These are phyloP conservation scores for Nomada ferruginata DNA, from an alignment of 2,888 invertebrate genomes.

Conservation along the genomic window DNA sequence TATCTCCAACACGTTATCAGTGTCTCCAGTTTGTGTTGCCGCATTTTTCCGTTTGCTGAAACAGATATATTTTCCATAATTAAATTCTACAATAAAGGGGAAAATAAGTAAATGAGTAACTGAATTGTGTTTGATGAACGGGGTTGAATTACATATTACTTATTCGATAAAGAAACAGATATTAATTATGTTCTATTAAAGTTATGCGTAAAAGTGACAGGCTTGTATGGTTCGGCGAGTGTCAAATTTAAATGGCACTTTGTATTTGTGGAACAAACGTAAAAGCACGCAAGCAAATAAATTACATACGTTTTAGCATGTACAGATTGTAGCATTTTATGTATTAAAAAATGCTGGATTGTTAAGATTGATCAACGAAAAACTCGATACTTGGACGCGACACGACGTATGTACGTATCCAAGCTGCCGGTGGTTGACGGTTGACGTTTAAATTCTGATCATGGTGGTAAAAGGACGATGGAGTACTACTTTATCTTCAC, in stretches of 20 bases:
- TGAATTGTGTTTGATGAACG: background rate
- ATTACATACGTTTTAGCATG: slow-evolving; percentile 13
- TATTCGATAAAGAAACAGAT: background rate
- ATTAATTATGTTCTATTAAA: background rate
- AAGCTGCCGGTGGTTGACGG: slow-evolving; percentile 9
- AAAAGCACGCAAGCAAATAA: background rate
- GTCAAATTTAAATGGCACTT: background rate
- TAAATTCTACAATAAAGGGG: background rate
- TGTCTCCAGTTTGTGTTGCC: slow-evolving; percentile 36
- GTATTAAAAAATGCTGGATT: background rate
- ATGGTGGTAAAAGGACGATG: background rate
- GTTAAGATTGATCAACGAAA: background rate
- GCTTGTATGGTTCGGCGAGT: background rate
- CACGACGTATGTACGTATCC: background rate
- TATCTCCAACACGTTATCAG: slow-evolving; percentile 39
- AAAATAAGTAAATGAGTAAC: background rate
- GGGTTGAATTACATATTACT: too few relatives aligned
- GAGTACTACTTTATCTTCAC: background rate
- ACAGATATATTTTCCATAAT: background rate
- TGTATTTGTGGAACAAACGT: background rate
- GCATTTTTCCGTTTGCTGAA: slow-evolving; percentile 9
- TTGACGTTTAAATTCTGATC: slow-evolving; percentile 32
- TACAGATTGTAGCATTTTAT: slow-evolving; percentile 19
- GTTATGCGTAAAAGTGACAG: background rate
- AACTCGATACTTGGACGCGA: background rate